phyloP scores from a whole-genome alignment of 2,113 vertebrate species.

The Cyanistes caeruleus region DNA sequence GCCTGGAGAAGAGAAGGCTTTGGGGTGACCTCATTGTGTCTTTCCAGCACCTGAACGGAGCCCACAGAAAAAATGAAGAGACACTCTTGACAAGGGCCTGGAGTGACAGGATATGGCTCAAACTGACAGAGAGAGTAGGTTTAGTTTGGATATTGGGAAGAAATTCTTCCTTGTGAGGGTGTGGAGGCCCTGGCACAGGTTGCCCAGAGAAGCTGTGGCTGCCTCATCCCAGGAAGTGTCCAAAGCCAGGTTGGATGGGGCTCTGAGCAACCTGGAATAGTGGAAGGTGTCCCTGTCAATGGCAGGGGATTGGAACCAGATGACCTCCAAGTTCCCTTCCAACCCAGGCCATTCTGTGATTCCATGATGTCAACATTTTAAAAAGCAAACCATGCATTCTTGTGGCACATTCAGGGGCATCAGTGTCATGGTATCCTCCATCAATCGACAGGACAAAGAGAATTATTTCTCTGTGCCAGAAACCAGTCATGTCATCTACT shows the following conservation, averaged over 20 bases:
- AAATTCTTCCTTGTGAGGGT: not conserved
- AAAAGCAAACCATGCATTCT: not conserved
- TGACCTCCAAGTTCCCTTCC: not conserved
- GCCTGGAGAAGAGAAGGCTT: not conserved
- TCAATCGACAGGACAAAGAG: not conserved
- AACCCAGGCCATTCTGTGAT: not conserved
- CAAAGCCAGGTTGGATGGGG: fast-evolving
- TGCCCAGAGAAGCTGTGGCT: not conserved
- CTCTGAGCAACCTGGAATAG: fast-evolving
- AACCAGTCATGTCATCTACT: not conserved
- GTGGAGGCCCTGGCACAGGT: not conserved
- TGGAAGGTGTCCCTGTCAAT: not conserved
- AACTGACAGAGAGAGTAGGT: fast-evolving
- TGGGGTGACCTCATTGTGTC: not conserved
- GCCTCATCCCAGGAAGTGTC: fast-evolving
- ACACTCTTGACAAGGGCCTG: not conserved
- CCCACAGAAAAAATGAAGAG: not conserved
- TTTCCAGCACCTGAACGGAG: not conserved
- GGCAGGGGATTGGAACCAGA: fast-evolving
- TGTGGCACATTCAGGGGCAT: not conserved
- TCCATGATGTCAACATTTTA: not conserved
- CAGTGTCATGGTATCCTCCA: not conserved
- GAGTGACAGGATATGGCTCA: not conserved
- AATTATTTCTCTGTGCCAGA: not conserved
- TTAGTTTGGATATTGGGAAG: not conserved